Evolutionary conservation across 2,888 invertebrate genomes (phyloP).

Genomic region (Plagiodera versicolora): DNA sequence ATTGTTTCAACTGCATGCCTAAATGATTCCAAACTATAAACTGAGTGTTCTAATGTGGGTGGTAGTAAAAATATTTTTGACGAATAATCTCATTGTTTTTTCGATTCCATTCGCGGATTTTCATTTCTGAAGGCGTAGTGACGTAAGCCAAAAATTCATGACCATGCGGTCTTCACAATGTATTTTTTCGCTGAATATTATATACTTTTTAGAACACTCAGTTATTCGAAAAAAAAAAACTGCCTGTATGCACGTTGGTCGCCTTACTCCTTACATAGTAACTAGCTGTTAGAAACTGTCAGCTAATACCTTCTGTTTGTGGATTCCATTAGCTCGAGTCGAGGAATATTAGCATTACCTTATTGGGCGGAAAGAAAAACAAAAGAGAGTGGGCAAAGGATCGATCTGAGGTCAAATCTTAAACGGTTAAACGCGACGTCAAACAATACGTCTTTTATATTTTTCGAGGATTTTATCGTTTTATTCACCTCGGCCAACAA

Average conservation of each 20-base stretch:
- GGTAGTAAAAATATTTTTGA: not conserved
- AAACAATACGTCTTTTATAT: not conserved
- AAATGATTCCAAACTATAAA: not conserved
- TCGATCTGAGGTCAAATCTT: not conserved
- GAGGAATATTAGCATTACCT: not conserved
- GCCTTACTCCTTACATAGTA: not conserved
- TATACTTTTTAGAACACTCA: no score
- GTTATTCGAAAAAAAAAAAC: no score
- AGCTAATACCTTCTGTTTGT: not conserved
- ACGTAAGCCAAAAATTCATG: no score
- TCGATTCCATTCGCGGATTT: not conserved
- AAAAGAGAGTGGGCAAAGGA: not conserved
- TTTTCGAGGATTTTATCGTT: not conserved
- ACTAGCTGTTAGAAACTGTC: not conserved
- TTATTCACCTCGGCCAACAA: not conserved
- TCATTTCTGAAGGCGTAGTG: no score
- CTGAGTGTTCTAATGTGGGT: not conserved
- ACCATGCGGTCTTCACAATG: no score
- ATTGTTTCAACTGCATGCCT: conserved; percentile 16
- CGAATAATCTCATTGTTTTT: not conserved
- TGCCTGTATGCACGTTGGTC: no score
- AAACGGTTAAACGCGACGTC: conserved; percentile 1
- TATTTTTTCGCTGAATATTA: no score
- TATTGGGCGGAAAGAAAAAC: conserved; percentile 5
- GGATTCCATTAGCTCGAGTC: conserved; percentile 5